A percentile compares a stretch with the other conserved stretches of the same genome.
Evolutionary conservation across 2,888 invertebrate species (phyloP).

Genomic region (Eupithecia subumbrata): DNA sequence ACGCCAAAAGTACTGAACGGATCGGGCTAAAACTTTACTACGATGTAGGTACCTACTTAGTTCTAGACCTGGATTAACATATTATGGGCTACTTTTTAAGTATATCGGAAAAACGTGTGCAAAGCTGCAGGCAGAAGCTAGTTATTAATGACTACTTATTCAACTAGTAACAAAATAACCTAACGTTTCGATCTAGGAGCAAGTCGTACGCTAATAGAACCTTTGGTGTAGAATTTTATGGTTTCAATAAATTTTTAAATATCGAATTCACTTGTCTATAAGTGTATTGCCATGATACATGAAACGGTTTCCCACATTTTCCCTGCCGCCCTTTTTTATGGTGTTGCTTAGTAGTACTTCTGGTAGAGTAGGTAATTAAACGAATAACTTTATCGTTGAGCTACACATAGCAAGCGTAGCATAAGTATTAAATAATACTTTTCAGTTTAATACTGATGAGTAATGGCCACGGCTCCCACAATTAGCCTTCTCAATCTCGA

Average conservation of each 20-base stretch:
- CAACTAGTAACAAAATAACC: no score
- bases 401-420: not conserved
- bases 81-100: no score
- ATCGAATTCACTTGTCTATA: not conserved
- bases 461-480: slow-evolving; percentile 25
- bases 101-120: no score
- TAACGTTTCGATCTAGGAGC: no score
- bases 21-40: not conserved
- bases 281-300: not conserved
- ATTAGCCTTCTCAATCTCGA: slow-evolving; percentile 21
- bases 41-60: no score
- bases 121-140: no score
- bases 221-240: no score
- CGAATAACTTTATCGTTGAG: not conserved
- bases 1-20: not conserved
- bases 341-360: not conserved
- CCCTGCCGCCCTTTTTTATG: not conserved
- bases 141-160: no score
- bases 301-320: not conserved
- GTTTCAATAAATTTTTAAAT: not conserved
- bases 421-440: not conserved
- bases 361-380: not conserved
- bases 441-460: not conserved
- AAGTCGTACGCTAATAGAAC: no score
- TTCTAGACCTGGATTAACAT: no score